Percentiles rank a stretch among this genome's conserved stretches.
Conservation (phyloP, 2,797 vertebrate genomes). For the Rousettus madagascariensis region DNA sequence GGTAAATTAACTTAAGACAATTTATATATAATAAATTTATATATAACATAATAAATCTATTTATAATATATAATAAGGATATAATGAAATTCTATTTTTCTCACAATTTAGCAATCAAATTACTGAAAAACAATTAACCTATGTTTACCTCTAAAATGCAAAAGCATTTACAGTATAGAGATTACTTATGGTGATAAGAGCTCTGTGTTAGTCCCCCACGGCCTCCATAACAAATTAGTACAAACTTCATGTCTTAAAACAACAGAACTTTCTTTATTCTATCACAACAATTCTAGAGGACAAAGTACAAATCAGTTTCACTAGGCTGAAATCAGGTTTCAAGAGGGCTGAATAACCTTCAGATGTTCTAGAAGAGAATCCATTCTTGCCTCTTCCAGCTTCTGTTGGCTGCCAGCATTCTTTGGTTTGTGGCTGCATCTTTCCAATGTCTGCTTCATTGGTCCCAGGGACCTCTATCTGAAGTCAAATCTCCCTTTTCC, state of each 20-base stretch:
- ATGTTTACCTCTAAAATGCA: not conserved
- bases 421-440: not conserved
- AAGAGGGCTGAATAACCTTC: too few relatives aligned
- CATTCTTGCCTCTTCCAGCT: not conserved
- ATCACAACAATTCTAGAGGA: not conserved
- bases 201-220: not conserved
- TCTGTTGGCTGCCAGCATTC: not conserved
- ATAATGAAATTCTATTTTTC: not conserved
- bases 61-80: not conserved
- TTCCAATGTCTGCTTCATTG: not conserved
- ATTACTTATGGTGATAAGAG: not conserved
- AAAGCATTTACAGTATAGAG: not conserved
- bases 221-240: not conserved
- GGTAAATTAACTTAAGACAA: not conserved
- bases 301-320: not conserved
- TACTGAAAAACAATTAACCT: not conserved
- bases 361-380: not conserved
- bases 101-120: not conserved
- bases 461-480: not conserved
- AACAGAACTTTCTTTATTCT: not conserved
- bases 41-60: too few relatives aligned
- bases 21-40: too few relatives aligned
- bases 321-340: not conserved
- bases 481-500: not conserved
- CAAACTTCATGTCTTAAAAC: not conserved